These are phyloP conservation scores for Neuroterus valhalla DNA, from an alignment of 1,140 invertebrate species.

Conservation along the genomic window DNA sequence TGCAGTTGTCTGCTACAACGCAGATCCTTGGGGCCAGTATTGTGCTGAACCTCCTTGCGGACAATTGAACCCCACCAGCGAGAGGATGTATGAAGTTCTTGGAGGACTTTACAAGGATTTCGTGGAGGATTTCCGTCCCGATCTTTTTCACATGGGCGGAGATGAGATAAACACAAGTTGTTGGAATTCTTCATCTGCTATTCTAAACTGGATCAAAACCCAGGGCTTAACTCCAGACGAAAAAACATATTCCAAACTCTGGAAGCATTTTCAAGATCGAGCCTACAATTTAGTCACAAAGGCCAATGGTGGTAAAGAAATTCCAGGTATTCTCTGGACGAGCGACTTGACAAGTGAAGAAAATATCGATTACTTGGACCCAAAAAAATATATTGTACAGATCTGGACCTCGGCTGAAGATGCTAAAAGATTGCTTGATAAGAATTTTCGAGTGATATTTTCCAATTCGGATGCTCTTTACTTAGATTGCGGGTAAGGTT, in stretches of 20 bases:
- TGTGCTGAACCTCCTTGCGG: constrained; percentile 93
- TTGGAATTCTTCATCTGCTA: constrained; percentile 83
- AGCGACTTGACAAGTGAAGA: constrained; percentile 83
- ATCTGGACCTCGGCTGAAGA: constrained; percentile 85
- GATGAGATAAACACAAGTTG: constrained; percentile 87
- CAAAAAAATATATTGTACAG: constrained; percentile 86
- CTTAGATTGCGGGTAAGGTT: constrained; percentile 85
- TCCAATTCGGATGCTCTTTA: constrained; percentile 91
- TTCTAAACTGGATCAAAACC: constrained; percentile 83
- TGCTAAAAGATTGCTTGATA: constrained; percentile 79
- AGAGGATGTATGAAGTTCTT: constrained; percentile 84
- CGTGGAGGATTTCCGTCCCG: constrained; percentile 80
- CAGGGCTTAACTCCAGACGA: constrained; percentile 78
- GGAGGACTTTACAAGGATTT: constrained; percentile 83
- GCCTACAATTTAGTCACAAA: constrained; percentile 75
- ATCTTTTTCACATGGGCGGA: constrained; percentile 92
- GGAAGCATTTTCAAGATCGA: constrained; percentile 84
- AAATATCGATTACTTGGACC: constrained; percentile 82
- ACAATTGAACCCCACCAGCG: constrained; percentile 86
- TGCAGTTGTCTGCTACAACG: constrained; percentile 76
- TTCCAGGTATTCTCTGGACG: constrained; percentile 87
- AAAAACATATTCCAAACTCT: constrained; percentile 82
- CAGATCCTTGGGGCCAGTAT: constrained; percentile 84
- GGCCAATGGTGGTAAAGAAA: constrained; percentile 76
- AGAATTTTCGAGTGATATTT: constrained; percentile 84